Base-by-base conservation (phyloP, 2,888 invertebrate genomes). In the Nemotelus pantherinus region DNA sequence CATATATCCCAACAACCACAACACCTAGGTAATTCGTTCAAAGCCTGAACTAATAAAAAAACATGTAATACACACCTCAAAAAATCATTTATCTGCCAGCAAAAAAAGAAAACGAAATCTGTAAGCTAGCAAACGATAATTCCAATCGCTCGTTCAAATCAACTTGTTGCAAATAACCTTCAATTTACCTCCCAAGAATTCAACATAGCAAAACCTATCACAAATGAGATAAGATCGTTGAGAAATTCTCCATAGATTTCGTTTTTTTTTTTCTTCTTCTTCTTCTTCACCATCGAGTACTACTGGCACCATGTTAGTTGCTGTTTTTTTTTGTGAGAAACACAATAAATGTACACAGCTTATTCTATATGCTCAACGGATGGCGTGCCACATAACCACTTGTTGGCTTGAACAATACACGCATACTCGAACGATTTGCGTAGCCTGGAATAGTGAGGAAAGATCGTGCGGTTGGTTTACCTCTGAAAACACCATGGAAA, bases 121-220 rank as follows among this genome's bases (percentile, higher is more conserved):
- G 50, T 9, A 1, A 57, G 74, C 60, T 25, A 25, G 25, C 0
- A 25, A n/a, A n/a, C n/a, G 25, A 25, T 25, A 25, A 25, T 25
- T 74, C 39, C 60, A 47, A 74, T 74, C 74, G 48, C 43, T 9
- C 60, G 25, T 39, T 6, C 39, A 48, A 63, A 9, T 60, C n/a
- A 74, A 74, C 39, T 47, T 10, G 63, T 74, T 60, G 60, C 47
- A 60, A 74, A 74, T 60, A 74, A 74, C 74, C 74, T 74, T 74
- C 74, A 74, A 63, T 74, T 63, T 74, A 74, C 74, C 63, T 50
- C 44, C 74, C 63, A 50, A 74, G 57, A 60, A 48, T 47, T 10
- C 25, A 3, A 47, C 57, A 25, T 41, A 60, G 48, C 63, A 63
- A 60, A 74, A 60, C 41, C 74, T 63, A 63, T 74, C 45, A 63